Conservation (phyloP, 2,113 vertebrate genomes). For the Lagenorhynchus albirostris region DNA sequence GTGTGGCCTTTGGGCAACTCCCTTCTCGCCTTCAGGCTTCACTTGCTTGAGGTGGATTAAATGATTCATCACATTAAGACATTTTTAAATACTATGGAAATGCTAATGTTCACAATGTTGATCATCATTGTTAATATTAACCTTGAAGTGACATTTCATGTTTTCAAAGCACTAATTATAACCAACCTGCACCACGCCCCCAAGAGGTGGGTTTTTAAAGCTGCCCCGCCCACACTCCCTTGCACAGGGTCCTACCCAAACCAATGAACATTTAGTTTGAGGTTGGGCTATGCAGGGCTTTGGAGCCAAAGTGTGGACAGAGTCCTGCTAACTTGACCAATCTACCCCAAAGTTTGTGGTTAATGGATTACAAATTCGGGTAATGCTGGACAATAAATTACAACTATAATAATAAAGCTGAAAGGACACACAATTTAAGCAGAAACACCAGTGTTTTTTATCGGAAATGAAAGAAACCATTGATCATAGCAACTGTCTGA, state of each 20-base stretch:
- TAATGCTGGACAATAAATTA: conserved; percentile 80
- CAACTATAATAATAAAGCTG: conserved; percentile 81
- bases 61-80: conserved; percentile 55
- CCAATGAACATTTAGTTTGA: background rate
- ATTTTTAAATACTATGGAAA: conserved; percentile 48
- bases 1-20: background rate
- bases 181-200: background rate
- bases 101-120: background rate
- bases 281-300: background rate
- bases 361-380: conserved; percentile 79
- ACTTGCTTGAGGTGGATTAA: conserved; percentile 30
- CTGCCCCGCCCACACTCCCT: background rate
- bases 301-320: conserved; percentile 20
- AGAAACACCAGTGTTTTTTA: conserved; percentile 81
- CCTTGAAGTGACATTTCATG: background rate
- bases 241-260: background rate
- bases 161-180: conserved; percentile 34
- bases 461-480: conserved; percentile 79
- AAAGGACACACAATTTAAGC: conserved; percentile 81
- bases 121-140: conserved; percentile 37
- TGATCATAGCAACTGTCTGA: conserved; percentile 81
- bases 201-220: background rate
- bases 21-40: conserved; percentile 41
- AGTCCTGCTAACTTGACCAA: conserved; percentile 60
- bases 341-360: conserved; percentile 61